Evolutionary conservation across 2,797 vertebrate species (phyloP), one percentile per base, ranked within the genome.

Genomic region (Meriones psammophilus): DNA sequence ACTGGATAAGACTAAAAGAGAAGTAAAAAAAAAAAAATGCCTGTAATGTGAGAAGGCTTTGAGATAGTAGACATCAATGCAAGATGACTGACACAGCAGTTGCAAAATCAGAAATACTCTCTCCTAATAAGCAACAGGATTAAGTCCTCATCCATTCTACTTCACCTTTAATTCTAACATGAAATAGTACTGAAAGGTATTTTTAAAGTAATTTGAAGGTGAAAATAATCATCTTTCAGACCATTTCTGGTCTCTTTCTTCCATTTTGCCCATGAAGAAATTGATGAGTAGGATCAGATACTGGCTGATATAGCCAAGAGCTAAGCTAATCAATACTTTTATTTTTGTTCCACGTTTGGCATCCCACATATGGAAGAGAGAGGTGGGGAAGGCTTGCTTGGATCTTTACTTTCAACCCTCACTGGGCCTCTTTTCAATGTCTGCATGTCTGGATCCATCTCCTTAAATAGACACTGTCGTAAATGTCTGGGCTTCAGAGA

Each of bases 221-320:
- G 5, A 77, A 97, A 74, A 85, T 89, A 95, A 83, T 91, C 0
- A 56, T 56, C 85, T 91, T 73, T 14, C 66, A 71, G 58, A 86
- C 62, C 1, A 88, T 71, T 90, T 4, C 3, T 94, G 2, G 22
- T 90, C 5, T 6, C 18, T 85, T 2, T 84, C 3, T 22, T 46
- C 42, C 3, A 88, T 79, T 94, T 81, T 85, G 28, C 1, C 8
- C 66, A 33, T 78, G 62, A 89, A 66, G 7, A 92, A 95, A 93
- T 9, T 69, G 39, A 95, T 71, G 9, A 94, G 8, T 36, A n/a
- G 56, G 14, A 58, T 68, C 30, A 85, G 46, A 69, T 36, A 90
- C n/a, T 60, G 33, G 62, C 6, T 58, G 69, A 78, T 12, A 91
- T 71, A 56, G 24, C 54, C 36, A 26, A 73, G 33, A 91, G 6